These are phyloP conservation scores for Hippopotamyrus pictus DNA, from an alignment of 2,797 vertebrate species.

Conservation along the genomic window DNA sequence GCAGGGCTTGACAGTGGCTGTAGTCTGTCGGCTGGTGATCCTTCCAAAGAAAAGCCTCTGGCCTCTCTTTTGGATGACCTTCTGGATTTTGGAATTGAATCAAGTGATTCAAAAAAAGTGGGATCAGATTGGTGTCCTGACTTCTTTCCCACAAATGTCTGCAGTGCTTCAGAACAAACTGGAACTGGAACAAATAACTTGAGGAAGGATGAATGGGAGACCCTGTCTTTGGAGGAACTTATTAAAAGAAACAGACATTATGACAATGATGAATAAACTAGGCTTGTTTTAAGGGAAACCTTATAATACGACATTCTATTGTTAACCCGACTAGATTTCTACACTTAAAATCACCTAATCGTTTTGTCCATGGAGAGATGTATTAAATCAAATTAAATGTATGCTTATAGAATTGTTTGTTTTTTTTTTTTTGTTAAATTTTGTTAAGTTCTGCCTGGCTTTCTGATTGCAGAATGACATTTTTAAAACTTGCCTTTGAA, in stretches of 20 bases:
- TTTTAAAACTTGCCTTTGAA: constrained; percentile 48
- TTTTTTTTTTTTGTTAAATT: constrained; percentile 35
- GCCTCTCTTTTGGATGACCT: constrained; percentile 55
- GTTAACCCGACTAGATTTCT: background rate
- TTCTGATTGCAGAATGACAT: constrained; percentile 43
- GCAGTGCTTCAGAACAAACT: constrained; percentile 18
- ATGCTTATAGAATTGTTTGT: constrained; percentile 25
- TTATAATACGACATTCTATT: constrained; percentile 21
- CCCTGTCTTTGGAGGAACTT: constrained; percentile 66
- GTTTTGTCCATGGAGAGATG: constrained; percentile 63
- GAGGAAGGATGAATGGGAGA: constrained; percentile 45
- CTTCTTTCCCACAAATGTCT: constrained; percentile 33
- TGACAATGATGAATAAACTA: constrained; percentile 52
- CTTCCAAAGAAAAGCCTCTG: constrained; percentile 28
- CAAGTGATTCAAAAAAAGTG: constrained; percentile 21
- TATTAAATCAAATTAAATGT: constrained; percentile 42
- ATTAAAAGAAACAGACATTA: constrained; percentile 76
- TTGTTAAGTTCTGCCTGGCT: constrained; percentile 45
- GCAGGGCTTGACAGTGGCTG: constrained; percentile 53
- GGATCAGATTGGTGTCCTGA: constrained; percentile 21
- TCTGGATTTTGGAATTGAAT: constrained; percentile 58
- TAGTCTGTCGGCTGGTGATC: constrained; percentile 48
- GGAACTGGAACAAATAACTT: constrained; percentile 17
- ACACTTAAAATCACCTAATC: background rate
- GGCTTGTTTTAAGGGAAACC: constrained; percentile 12